These are phyloP conservation scores for Trematomus bernacchii DNA, from an alignment of 2,797 vertebrate genomes.

Conservation along the genomic window DNA sequence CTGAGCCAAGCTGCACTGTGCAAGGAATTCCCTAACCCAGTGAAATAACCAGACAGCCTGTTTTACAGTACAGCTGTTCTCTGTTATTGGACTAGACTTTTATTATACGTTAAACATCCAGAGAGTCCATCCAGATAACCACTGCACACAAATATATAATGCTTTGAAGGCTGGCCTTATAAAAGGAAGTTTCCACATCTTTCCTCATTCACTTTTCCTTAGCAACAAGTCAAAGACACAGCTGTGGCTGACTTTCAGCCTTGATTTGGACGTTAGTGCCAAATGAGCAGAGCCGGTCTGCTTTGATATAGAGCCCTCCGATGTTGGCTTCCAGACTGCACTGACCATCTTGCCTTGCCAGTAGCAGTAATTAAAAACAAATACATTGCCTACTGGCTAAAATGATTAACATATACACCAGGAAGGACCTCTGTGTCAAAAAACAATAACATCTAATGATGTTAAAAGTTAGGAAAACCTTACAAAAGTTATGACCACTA, in stretches of 20 bases:
- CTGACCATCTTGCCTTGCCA: conserved; percentile 8
- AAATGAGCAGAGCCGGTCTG: conserved; percentile 25
- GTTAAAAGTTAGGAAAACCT: too few relatives aligned
- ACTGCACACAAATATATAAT: neutral
- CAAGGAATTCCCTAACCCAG: conserved; percentile 39
- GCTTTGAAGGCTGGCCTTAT: neutral
- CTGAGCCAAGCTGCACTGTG: conserved; percentile 43
- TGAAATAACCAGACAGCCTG: conserved; percentile 13
- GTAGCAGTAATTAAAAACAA: neutral
- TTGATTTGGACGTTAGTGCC: neutral
- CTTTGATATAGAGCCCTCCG: neutral
- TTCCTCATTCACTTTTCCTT: conserved; percentile 3
- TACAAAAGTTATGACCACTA: too few relatives aligned
- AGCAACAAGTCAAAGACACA: neutral
- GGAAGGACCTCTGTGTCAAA: too few relatives aligned
- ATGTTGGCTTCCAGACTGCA: conserved; percentile 16
- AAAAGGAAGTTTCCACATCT: neutral
- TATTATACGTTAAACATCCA: neutral
- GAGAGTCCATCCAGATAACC: neutral
- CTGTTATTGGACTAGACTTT: neutral
- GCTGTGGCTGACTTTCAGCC: neutral
- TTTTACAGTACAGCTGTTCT: neutral
- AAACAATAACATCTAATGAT: too few relatives aligned
- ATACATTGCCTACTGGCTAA: too few relatives aligned
- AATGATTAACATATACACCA: too few relatives aligned